Percentiles rank a stretch among this genome's conserved stretches.
Evolutionary conservation across 1,140 invertebrate species (phyloP).

Genomic region (Neelides sp.): DNA sequence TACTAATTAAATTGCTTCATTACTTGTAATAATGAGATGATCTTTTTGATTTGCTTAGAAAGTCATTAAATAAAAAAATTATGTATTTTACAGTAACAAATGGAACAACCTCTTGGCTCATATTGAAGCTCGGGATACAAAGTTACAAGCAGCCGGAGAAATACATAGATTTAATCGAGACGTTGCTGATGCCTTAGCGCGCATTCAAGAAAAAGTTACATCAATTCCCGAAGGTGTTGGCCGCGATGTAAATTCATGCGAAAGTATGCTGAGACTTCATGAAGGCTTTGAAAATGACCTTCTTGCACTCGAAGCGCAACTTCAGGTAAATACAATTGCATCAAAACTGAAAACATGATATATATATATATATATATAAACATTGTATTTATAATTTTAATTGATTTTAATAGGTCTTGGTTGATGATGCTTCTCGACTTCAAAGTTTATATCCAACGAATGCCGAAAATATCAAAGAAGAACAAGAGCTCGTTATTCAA

Average conservation of each 20-base stretch:
- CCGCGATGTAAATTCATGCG: conserved; percentile 73
- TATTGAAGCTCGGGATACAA: conserved; percentile 68
- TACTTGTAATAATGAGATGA: too few relatives aligned
- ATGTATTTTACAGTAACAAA: conserved; percentile 50
- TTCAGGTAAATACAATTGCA: conserved; percentile 45
- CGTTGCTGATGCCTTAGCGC: conserved; percentile 76
- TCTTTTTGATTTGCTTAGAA: too few relatives aligned
- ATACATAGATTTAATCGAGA: conserved; percentile 94
- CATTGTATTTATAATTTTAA: conserved; percentile 3
- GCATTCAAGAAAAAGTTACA: conserved; percentile 77
- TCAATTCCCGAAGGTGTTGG: conserved; percentile 72
- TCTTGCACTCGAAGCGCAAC: conserved; percentile 79
- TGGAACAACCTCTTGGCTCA: conserved; percentile 80
- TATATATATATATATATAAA: not conserved
- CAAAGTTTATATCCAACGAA: conserved; percentile 83
- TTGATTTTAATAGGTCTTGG: conserved; percentile 49
- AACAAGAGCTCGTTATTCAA: conserved; percentile 67
- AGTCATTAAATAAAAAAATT: too few relatives aligned
- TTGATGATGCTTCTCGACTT: conserved; percentile 79
- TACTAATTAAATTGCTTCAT: too few relatives aligned
- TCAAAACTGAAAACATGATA: not conserved
- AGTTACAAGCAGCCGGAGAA: conserved; percentile 81
- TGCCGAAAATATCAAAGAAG: conserved; percentile 70
- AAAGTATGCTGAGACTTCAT: conserved; percentile 69
- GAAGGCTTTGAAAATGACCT: conserved; percentile 92